A percentile compares a stretch with the other conserved stretches of the same genome.
phyloP scores from a whole-genome alignment of 2,797 vertebrate genomes.

The Atherinosoma microstoma region DNA sequence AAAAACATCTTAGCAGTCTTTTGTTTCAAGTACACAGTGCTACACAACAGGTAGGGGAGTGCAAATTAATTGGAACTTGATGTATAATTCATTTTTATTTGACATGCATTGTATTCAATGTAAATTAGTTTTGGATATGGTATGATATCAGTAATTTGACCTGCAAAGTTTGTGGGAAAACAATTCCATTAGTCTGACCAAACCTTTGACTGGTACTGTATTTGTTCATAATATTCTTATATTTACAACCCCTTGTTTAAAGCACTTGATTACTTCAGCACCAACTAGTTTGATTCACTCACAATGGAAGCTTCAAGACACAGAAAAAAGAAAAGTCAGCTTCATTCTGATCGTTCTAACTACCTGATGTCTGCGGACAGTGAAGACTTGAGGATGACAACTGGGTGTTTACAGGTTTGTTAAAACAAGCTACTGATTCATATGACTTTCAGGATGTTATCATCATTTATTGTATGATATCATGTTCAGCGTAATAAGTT shows the following conservation, averaged over 20 bases:
- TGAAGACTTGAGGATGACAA: background rate
- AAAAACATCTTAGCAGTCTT: conserved; percentile 4
- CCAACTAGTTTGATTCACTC: too few species aligned
- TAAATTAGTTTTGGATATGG: background rate
- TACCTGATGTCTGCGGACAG: background rate
- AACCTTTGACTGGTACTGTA: background rate
- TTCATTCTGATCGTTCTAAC: background rate
- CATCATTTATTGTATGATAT: background rate
- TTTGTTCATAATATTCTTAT: background rate
- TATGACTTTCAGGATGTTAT: background rate
- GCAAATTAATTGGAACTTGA: background rate
- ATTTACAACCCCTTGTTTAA: background rate
- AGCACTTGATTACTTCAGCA: background rate
- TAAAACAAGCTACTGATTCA: background rate
- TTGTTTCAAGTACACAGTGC: background rate
- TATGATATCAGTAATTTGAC: background rate
- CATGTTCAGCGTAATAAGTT: background rate
- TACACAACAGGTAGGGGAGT: conserved; percentile 5
- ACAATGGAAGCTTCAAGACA: background rate
- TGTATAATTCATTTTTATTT: background rate
- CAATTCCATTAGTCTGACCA: background rate
- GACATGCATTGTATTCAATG: background rate
- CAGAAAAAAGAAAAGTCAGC: background rate
- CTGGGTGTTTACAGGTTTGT: conserved; percentile 1
- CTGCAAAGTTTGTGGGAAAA: background rate